Base-by-base conservation (phyloP, 2,797 vertebrate genomes). In the Aulostomus chinensis region DNA sequence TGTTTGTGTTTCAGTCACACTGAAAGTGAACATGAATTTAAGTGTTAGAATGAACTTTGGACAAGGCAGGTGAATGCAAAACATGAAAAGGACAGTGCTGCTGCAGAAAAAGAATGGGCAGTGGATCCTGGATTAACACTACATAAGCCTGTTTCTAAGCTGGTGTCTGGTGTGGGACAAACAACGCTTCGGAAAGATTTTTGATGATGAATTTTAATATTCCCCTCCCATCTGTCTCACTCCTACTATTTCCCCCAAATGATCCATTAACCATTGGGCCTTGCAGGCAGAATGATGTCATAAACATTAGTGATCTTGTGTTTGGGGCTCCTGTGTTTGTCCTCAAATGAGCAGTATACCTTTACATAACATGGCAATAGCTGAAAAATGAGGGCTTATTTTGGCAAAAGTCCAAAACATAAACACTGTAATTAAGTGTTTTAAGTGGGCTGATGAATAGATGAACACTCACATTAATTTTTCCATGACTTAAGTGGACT, bases 261-360 rank as follows among this genome's bases (percentile, higher is more conserved):
- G 37, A 68, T 76, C 40, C 47, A 69, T 81, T 68, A 72, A 70
- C 49, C 32, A 70, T 58, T 76, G 22, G 43, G 53, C 29, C 60
- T 71, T 64, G 56, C 9, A 35, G 58, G 49, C 32, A 11, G 26
- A 71, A 68, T 68, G 37, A 70, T 67, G 32, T 55, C 42, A 73
- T 34, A 26, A 41, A 13, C 9, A 21, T 38, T 13, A 3, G 15
- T 18, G 18, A 24, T 54, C 39, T 54, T 42, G 58, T 35, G 40
- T 24, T 9, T 7, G 32, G 3, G 45, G 38, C 16, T 14, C 11
- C 49, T 49, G 63, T 60, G 40, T 77, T 68, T 68, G 46, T 49
- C 38, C 48, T 71, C 18, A 66, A 60, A 65, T 43, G 52, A 78
- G 62, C 50, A 53, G 36, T 52, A 20, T 22, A 5, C 22, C 35